Evolutionary conservation across 2,113 vertebrate genomes (phyloP).

Genomic region (Aphyosemion australe): DNA sequence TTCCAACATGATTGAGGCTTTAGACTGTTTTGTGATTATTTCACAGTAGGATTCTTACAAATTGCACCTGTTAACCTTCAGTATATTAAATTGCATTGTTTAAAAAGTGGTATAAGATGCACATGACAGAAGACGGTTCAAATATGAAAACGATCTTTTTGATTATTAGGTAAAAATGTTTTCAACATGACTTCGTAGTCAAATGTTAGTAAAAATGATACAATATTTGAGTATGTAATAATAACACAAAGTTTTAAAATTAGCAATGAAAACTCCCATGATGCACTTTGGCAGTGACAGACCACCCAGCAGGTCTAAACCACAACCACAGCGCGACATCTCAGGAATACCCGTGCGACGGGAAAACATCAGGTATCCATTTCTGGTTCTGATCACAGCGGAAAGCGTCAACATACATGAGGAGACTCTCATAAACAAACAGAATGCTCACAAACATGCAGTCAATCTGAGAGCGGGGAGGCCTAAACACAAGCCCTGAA

Average conservation of each 20-base stretch:
- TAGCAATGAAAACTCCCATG: constrained; percentile 35
- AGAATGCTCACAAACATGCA: constrained; percentile 29
- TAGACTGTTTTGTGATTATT: too few relatives aligned
- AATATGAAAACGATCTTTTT: too few relatives aligned
- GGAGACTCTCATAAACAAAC: constrained; percentile 54
- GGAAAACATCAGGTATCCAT: constrained; percentile 69
- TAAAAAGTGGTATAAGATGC: too few relatives aligned
- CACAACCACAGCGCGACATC: constrained; percentile 48
- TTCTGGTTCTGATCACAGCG: constrained; percentile 42
- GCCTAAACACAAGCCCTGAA: constrained; percentile 2
- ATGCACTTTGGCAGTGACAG: constrained; percentile 45
- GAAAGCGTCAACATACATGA: constrained; percentile 35
- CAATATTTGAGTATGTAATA: too few relatives aligned
- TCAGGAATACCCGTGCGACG: constrained; percentile 17
- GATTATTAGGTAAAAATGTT: too few relatives aligned
- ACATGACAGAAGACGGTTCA: too few relatives aligned
- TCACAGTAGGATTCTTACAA: too few relatives aligned
- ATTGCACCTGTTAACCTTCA: too few relatives aligned
- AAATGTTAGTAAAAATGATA: too few relatives aligned
- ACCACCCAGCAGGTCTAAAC: constrained; percentile 54
- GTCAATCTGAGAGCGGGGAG: constrained; percentile 23
- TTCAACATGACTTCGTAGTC: too few relatives aligned
- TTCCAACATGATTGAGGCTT: too few relatives aligned
- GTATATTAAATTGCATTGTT: too few relatives aligned
- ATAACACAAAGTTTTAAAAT: not conserved